phyloP scores from a whole-genome alignment of 2,113 vertebrate genomes.

The Calonectris borealis region DNA sequence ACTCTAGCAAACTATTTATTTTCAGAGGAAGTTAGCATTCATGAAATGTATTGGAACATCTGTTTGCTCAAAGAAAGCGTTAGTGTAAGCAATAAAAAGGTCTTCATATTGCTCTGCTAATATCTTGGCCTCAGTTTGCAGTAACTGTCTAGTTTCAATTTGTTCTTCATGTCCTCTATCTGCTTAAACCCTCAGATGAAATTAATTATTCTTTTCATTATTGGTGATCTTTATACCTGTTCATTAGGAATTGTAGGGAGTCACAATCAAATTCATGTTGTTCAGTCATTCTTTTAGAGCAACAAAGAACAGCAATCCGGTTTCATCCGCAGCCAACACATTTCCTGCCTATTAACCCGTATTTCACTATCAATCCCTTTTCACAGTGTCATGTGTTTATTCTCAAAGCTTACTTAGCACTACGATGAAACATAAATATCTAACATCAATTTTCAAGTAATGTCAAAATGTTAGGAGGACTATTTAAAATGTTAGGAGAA shows the following conservation, averaged over 20 bases:
- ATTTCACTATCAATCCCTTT: background rate
- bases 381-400: background rate
- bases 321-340: background rate
- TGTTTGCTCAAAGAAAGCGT: slow-evolving; percentile 19
- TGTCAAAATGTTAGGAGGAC: background rate
- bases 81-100: background rate
- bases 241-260: background rate
- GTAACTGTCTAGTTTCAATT: slow-evolving; percentile 15
- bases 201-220: slow-evolving; percentile 7
- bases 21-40: slow-evolving; percentile 27
- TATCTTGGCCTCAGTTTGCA: background rate
- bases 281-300: slow-evolving; percentile 12
- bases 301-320: background rate
- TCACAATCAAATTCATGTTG: background rate
- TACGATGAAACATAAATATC: background rate
- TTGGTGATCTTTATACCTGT: background rate
- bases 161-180: background rate
- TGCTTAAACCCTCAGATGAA: background rate
- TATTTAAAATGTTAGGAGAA: background rate
- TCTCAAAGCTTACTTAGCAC: background rate
- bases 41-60: slow-evolving; percentile 6
- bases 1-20: slow-evolving; percentile 12
- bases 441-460: background rate
- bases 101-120: background rate
- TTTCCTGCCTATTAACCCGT: background rate